Evolutionary conservation across 2,113 vertebrate species (phyloP).

Genomic region (Geothlypis trichas): DNA sequence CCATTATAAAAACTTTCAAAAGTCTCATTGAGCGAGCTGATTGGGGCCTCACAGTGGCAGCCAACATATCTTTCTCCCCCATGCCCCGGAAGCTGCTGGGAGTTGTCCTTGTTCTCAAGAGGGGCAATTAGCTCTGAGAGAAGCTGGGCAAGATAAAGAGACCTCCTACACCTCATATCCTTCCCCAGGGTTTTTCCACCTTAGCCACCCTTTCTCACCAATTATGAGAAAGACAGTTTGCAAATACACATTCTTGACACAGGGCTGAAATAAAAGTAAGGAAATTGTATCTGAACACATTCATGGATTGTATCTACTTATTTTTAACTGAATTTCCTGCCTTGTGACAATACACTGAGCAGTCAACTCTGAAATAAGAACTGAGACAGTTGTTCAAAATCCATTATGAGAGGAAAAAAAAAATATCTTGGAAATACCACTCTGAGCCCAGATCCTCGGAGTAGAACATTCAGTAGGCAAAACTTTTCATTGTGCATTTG

Average conservation of each 20-base stretch:
- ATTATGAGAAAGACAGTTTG: neutral
- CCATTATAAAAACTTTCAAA: neutral
- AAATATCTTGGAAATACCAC: neutral
- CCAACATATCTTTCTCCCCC: neutral
- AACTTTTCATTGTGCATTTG: neutral
- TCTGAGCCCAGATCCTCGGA: neutral
- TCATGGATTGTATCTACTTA: neutral
- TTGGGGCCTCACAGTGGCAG: neutral
- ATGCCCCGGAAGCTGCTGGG: neutral
- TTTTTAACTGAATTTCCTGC: neutral
- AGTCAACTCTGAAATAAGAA: neutral
- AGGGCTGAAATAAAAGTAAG: neutral
- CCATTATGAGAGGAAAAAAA: neutral
- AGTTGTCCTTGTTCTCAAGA: neutral
- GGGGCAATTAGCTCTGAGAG: neutral
- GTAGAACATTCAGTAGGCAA: neutral
- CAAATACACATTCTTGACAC: neutral
- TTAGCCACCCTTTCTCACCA: neutral
- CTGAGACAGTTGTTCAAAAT: neutral
- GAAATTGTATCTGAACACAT: neutral
- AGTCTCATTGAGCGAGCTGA: fast-evolving
- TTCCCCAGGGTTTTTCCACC: neutral
- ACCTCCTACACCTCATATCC: neutral
- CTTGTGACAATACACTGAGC: neutral
- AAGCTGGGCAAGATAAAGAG: neutral